Base-by-base conservation (phyloP, 1,140 invertebrate genomes). In the Linepithema humile region DNA sequence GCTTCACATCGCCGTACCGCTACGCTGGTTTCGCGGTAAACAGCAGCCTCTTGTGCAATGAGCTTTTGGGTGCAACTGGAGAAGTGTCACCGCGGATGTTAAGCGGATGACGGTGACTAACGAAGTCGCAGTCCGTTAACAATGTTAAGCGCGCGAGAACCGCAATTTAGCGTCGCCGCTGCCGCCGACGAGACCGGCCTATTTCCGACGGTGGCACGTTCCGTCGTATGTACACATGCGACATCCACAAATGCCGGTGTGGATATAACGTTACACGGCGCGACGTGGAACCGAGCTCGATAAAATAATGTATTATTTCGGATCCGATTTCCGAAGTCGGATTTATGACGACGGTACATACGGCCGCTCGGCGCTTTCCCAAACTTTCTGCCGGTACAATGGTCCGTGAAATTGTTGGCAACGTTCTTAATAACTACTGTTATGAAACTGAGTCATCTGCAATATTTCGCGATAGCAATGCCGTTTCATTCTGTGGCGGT, bases 401-500 rank as follows among this genome's bases (percentile, higher is more conserved):
- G 48, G 62, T n/a, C 43, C 87, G 64, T 82, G 70, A 88, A 87
- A 88, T 87, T 82, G 87, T 70, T 87, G 87, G 85, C 87, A 85
- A 60, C 35, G 32, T 17, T 75, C 75, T 87, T 88, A 87, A 88
- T 88, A 87, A 87, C 64, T 26, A 12, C n/a, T 29, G 62, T 87
- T 87, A 69, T 62, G 75, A 80, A 84, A 50, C 64, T 10, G 65
- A 74, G 15, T 57, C 53, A 60, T 80, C 32, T 53, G 57, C 45
- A 86, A 80, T 87, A 85, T 67, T 85, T 87, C 40, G 50, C 53
- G n/a, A 15, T 35, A 17, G 15, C 12, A 65, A 29, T 59, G 17
- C 23, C 32, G 23, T 45, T 84, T 77, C 59, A 17, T 72, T 75
- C 17, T 6, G 10, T 12, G 35, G 26, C 10, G 17, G 12, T 40